phyloP scores from a whole-genome alignment of 2,888 invertebrate species.

The Laspeyria flexula region DNA sequence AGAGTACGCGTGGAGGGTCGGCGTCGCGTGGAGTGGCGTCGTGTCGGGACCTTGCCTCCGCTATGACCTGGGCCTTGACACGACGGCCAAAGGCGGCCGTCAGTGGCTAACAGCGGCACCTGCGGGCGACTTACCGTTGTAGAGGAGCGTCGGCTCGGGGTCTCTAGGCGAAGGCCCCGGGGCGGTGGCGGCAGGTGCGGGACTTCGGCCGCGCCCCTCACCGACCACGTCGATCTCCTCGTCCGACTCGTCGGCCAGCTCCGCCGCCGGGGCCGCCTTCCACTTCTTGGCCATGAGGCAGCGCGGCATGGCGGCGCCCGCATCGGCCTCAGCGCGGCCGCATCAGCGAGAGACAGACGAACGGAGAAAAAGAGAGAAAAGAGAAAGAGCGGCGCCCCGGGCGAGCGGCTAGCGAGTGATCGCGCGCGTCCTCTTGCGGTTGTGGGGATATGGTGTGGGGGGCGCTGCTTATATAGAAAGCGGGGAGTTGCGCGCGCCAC shows the following conservation, averaged over 20 bases:
- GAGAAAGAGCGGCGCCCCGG: conserved; percentile 85
- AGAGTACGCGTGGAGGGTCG: conserved; percentile 27
- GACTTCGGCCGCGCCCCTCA: conserved; percentile 88
- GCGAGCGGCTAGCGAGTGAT: conserved; percentile 82
- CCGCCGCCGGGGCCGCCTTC: conserved; percentile 89
- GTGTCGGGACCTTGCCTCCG: conserved; percentile 32
- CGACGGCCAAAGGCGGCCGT: conserved; percentile 81
- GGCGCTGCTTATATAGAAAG: conserved; percentile 77
- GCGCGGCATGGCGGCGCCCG: conserved; percentile 93
- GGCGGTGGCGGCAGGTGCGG: conserved; percentile 84
- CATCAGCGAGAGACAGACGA: conserved; percentile 84
- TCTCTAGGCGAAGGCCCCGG: conserved; percentile 90
- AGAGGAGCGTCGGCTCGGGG: conserved; percentile 90
- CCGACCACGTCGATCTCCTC: conserved; percentile 96
- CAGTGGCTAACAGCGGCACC: conserved; percentile 80
- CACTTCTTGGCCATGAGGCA: conserved; percentile 98
- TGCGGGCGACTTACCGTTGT: conserved; percentile 88
- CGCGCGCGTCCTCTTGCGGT: conserved; percentile 86
- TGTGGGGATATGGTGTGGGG: conserved; percentile 77
- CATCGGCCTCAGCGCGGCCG: conserved; percentile 85
- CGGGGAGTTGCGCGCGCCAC: conserved; percentile 77
- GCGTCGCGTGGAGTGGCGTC: conserved; percentile 15
- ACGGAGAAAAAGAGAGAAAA: conserved; percentile 84
- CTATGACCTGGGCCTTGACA: conserved; percentile 48
- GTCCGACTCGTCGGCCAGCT: conserved; percentile 87